Conservation (phyloP, 2,113 vertebrate genomes). For the Neolamprologus sp. region DNA sequence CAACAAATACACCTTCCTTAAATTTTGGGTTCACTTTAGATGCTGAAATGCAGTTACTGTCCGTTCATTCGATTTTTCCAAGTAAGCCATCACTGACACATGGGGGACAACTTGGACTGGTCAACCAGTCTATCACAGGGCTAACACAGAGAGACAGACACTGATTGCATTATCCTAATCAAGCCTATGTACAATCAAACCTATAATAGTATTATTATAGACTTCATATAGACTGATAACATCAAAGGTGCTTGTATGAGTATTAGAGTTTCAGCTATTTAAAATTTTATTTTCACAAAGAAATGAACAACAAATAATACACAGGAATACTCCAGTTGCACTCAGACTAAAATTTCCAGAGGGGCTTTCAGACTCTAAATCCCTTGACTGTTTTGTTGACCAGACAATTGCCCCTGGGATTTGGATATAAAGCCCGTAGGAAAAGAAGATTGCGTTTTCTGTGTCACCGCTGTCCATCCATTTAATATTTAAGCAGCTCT, state of each 20-base stretch:
- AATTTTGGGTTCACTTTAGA: background rate
- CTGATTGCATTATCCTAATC: background rate
- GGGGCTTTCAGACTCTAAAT: slow-evolving; percentile 36
- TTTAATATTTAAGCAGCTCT: slow-evolving; percentile 62
- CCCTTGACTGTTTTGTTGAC: slow-evolving; percentile 36
- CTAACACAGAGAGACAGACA: background rate
- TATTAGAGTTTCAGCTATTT: background rate
- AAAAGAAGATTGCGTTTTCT: slow-evolving; percentile 58
- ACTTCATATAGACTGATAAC: background rate
- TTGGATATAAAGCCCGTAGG: slow-evolving; percentile 48
- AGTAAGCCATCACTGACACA: background rate
- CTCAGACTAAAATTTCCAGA: background rate
- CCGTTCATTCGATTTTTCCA: background rate
- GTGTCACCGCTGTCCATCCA: slow-evolving; percentile 33
- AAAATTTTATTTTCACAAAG: background rate
- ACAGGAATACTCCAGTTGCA: background rate
- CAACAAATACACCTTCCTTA: background rate
- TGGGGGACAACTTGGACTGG: background rate
- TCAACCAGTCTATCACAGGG: background rate
- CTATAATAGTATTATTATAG: background rate
- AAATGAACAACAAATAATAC: background rate
- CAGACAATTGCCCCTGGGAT: slow-evolving; percentile 49
- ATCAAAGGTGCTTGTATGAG: background rate
- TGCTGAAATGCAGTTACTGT: background rate
- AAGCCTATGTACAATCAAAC: background rate